Conservation (phyloP, 2,113 vertebrate species). For the Piprites chloris region DNA sequence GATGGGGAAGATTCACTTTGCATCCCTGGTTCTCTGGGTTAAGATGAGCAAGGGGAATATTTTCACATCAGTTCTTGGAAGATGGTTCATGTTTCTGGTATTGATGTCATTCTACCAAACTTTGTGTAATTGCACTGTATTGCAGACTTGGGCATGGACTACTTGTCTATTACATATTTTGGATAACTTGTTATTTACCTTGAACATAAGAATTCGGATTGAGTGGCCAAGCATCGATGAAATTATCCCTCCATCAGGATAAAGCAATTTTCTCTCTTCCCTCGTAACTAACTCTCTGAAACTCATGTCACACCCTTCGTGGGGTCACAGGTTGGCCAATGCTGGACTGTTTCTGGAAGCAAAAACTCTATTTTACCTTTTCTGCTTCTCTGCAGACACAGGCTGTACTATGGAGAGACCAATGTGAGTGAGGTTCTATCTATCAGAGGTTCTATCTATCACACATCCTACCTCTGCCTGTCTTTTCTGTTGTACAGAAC, state of each 20-base stretch:
- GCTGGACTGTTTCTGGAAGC: not conserved
- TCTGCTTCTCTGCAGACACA: not conserved
- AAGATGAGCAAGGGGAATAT: not conserved
- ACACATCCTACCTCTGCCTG: not conserved
- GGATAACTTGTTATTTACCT: not conserved
- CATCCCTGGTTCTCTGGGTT: not conserved
- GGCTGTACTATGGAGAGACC: accelerated
- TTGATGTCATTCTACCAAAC: accelerated
- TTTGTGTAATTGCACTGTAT: not conserved
- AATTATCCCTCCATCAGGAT: not conserved
- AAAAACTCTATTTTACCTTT: not conserved
- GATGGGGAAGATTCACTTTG: not conserved
- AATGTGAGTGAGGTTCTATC: accelerated
- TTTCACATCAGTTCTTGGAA: not conserved
- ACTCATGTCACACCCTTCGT: accelerated
- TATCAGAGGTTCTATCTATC: accelerated
- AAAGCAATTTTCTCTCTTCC: not conserved
- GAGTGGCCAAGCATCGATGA: not conserved
- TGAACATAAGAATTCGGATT: not conserved
- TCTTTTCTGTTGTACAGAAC: not conserved
- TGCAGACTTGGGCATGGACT: not conserved
- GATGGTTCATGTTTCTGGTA: not conserved
- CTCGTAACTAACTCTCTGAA: not conserved
- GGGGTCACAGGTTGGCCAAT: not conserved
- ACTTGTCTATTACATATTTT: not conserved